Base-by-base conservation (phyloP, 2,797 vertebrate genomes). In the Sorex maritimensis region DNA sequence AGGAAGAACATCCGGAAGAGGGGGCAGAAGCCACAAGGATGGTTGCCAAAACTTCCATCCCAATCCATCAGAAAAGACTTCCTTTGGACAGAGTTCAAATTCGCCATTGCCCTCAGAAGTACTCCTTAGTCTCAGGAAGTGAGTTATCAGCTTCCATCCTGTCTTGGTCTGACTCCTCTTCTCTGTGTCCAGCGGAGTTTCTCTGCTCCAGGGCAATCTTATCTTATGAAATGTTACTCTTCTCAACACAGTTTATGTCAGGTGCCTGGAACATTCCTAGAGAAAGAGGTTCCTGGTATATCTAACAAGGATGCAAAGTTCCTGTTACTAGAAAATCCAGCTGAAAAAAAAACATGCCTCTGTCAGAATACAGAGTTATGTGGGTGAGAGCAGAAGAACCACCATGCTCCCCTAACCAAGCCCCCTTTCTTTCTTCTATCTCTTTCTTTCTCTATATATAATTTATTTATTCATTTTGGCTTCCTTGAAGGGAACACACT, bases 1-100 rank as follows among this genome's bases (percentile, higher is more conserved):
- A 38, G 81, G 46, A 91, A 91, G 80, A 93, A 81, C 81, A 24
- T 95, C 90, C 93, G 96, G 94, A 96, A 91, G 78, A 46, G 67
- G 68, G 65, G 41, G 92, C 92, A 94, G 92, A 97, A 94, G 75
- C 34, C 75, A 75, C 38, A 52, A 74, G 63, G 61, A 92, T 7
- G 24, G 61, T 67, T 91, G 94, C 86, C 86, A 82, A 86, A 68
- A 88, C 67, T 52, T 95, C 68, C 80, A 58, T 81, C 68, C 69
- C 81, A 79, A n/a, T 38, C 5, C 69, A 24, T 19, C 63, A 72
- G 81, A 44, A 44, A 86, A 71, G 58, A 88, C 58, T 84, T 93
- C 80, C 83, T 90, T 72, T 41, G 84, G 58, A 75, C 74, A 30
- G 55, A 73, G 41, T 81, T 85, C 77, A 92, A 65, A 94, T 93